Percentiles rank a stretch among this genome's conserved stretches.
phyloP scores from a whole-genome alignment of 1,140 invertebrate genomes.

The Polyergus mexicanus region DNA sequence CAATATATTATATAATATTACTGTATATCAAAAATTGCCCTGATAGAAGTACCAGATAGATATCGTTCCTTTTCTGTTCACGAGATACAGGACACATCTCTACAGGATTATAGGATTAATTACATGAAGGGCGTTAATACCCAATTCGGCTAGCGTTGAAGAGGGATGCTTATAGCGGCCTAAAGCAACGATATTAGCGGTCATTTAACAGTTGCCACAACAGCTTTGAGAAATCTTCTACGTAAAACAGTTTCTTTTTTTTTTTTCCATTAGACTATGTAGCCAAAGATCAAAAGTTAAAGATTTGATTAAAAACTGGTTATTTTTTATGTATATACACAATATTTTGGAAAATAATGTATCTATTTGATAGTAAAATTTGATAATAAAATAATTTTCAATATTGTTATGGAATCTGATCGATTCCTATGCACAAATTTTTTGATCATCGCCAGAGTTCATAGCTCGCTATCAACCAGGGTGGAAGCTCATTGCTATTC shows the following conservation, averaged over 20 bases:
- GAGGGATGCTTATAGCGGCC: conserved; percentile 78
- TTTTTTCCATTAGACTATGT: background rate
- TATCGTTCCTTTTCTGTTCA: conserved; percentile 68
- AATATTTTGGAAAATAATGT: background rate
- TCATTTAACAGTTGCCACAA: conserved; percentile 50
- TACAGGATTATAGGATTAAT: conserved; percentile 85
- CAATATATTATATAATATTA: background rate
- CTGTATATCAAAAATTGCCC: background rate
- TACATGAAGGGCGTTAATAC: conserved; percentile 84
- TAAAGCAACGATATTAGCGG: conserved; percentile 68
- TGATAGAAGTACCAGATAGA: conserved; percentile 25
- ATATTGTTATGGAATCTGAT: conserved; percentile 21
- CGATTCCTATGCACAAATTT: conserved; percentile 32
- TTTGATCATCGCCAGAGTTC: conserved; percentile 60
- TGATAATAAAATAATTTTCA: background rate
- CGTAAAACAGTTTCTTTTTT: background rate
- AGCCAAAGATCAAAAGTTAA: background rate
- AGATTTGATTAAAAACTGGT: background rate
- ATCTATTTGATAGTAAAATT: background rate
- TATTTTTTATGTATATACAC: background rate
- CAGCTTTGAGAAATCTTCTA: conserved; percentile 27
- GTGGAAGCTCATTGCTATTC: conserved; percentile 85
- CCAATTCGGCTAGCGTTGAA: conserved; percentile 79
- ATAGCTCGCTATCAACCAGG: conserved; percentile 32
- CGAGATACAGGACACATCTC: conserved; percentile 77